Percentiles rank a stretch among this genome's conserved stretches.
These are phyloP conservation scores for Tachina lurida DNA, from an alignment of 2,888 invertebrate genomes.

Conservation along the genomic window DNA sequence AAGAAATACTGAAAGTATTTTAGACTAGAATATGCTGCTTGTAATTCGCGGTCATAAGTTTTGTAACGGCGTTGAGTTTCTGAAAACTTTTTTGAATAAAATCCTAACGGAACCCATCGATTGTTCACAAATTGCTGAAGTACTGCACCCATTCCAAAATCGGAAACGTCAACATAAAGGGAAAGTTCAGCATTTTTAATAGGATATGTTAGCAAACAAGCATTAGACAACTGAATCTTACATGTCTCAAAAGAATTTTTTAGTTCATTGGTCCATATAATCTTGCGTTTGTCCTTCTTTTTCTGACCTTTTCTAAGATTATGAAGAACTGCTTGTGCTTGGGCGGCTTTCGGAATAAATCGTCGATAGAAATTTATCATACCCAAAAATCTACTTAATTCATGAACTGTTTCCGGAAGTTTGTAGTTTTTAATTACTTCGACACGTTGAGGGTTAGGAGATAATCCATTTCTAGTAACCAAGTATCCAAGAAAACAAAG, in stretches of 20 bases:
- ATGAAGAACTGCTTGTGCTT: constrained; percentile 29
- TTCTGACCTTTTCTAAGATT: constrained; percentile 14
- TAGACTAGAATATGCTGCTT: constrained; percentile 20
- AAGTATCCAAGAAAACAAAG: constrained; percentile 14
- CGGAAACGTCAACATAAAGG: constrained; percentile 18
- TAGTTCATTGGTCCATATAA: constrained; percentile 18
- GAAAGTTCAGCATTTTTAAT: constrained; percentile 4
- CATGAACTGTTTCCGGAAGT: constrained; percentile 9
- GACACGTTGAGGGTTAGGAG: neutral
- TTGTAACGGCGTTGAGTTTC: constrained; percentile 20
- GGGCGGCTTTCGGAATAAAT: neutral
- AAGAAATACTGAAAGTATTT: constrained; percentile 2
- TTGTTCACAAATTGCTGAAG: constrained; percentile 8
- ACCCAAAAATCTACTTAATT: neutral
- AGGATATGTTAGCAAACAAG: constrained; percentile 25
- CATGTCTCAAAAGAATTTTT: constrained; percentile 18
- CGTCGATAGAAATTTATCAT: constrained; percentile 7
- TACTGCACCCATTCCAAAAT: constrained; percentile 30
- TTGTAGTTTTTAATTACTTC: constrained; percentile 3
- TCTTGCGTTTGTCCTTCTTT: constrained; percentile 16
- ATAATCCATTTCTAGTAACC: neutral
- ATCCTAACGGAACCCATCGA: constrained; percentile 5
- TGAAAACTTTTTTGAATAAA: constrained; percentile 33
- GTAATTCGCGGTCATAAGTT: constrained; percentile 27
- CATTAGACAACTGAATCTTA: constrained; percentile 3